These are phyloP conservation scores for Melanostigma gelatinosum DNA, from an alignment of 2,113 vertebrate species.

Conservation along the genomic window DNA sequence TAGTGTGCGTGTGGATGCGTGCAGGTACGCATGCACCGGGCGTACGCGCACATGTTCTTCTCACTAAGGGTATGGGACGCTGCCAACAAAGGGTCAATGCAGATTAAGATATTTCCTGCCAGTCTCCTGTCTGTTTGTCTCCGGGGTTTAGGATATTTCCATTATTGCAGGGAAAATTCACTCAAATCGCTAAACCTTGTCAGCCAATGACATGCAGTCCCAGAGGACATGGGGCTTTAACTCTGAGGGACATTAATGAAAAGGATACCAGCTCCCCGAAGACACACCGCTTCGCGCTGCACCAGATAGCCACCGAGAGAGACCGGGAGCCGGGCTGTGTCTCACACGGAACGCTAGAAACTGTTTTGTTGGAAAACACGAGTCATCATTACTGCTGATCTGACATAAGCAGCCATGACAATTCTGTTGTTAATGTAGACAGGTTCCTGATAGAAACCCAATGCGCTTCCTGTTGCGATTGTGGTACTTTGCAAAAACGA, in stretches of 20 bases:
- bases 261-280: conserved; percentile 65
- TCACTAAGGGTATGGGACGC: conserved; percentile 58
- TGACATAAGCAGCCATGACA: background rate
- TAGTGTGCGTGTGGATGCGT: conserved; percentile 42
- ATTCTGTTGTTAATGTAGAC: background rate
- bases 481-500: conserved; percentile 67
- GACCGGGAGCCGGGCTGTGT: background rate
- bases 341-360: conserved; percentile 8
- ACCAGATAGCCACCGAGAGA: conserved; percentile 45
- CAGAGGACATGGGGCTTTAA: conserved; percentile 65
- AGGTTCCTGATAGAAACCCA: conserved; percentile 46
- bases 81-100: conserved; percentile 69
- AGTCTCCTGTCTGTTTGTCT: conserved; percentile 74
- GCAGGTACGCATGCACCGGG: conserved; percentile 40
- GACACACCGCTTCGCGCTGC: conserved; percentile 38
- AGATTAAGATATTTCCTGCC: conserved; percentile 81
- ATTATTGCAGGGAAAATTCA: conserved; percentile 73
- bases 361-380: background rate
- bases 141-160: conserved; percentile 71
- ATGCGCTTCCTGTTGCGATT: conserved; percentile 60
- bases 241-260: conserved; percentile 74
- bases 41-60: conserved; percentile 45
- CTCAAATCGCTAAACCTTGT: conserved; percentile 78
- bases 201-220: conserved; percentile 72
- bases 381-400: conserved; percentile 1